Evolutionary conservation across 2,888 invertebrate species (phyloP).

Genomic region (Brachypalpus laphriformis): DNA sequence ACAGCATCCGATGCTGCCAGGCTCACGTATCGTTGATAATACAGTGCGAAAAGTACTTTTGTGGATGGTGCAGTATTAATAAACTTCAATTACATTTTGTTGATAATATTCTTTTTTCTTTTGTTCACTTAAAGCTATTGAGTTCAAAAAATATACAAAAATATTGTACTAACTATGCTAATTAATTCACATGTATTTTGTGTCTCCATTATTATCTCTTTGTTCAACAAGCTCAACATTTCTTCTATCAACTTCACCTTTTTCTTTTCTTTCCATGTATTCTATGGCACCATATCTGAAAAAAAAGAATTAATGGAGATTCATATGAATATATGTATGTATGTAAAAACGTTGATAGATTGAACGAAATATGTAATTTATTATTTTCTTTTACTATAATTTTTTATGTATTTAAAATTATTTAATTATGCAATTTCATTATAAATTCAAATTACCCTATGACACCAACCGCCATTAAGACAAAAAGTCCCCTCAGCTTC

Average conservation of each 20-base stretch:
- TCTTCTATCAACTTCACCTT: conserved; percentile 65
- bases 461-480: conserved; percentile 88
- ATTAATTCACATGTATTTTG: conserved; percentile 9
- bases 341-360: background rate
- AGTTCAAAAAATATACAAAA: conserved; percentile 2
- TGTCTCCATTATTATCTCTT: conserved; percentile 22
- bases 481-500: conserved; percentile 88
- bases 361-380: no score
- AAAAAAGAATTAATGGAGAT: conserved; percentile 9
- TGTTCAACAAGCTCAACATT: conserved; percentile 72
- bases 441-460: conserved; percentile 85
- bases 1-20: no score
- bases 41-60: no score
- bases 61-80: no score
- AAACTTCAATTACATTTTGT: background rate
- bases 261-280: conserved; percentile 75
- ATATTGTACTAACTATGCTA: background rate
- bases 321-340: no score
- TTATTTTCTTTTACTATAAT: background rate
- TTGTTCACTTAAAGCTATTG: background rate
- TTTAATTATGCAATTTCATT: no score
- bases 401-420: background rate
- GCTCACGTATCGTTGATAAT: no score
- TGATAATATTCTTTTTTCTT: background rate
- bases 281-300: conserved; percentile 80